Evolutionary conservation across 2,888 invertebrate species (phyloP).

Genomic region (Diarsia dahlii): DNA sequence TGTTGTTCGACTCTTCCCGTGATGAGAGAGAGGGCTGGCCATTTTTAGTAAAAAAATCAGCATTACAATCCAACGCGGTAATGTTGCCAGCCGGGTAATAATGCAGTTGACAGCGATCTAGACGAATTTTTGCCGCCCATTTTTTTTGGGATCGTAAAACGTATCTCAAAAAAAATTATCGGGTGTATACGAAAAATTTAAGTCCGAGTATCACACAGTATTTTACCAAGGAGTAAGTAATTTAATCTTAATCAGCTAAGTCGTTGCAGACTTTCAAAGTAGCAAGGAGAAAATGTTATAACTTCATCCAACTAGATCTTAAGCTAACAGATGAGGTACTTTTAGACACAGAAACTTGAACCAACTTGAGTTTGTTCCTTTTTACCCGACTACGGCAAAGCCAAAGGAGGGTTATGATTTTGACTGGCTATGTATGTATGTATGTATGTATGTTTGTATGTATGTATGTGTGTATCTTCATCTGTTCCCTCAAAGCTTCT

Average conservation of each 20-base stretch:
- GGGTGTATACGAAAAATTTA: neutral
- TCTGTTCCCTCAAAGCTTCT: too few relatives aligned
- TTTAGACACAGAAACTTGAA: slow-evolving; percentile 9
- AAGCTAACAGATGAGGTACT: slow-evolving; percentile 21
- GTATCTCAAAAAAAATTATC: too few relatives aligned
- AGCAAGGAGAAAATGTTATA: slow-evolving; percentile 15
- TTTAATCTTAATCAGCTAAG: neutral
- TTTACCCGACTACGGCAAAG: too few relatives aligned
- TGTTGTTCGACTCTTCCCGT: too few relatives aligned
- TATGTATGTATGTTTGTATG: too few relatives aligned
- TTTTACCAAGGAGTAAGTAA: neutral
- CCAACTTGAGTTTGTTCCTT: neutral
- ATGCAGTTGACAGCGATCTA: neutral
- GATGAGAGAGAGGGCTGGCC: neutral
- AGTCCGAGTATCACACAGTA: neutral
- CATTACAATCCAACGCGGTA: neutral
- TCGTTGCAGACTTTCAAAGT: slow-evolving; percentile 10
- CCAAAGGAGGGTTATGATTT: too few relatives aligned
- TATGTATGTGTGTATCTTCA: too few relatives aligned
- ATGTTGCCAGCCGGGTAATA: too few relatives aligned
- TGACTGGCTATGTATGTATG: too few relatives aligned
- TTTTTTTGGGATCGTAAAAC: too few relatives aligned
- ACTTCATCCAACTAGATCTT: slow-evolving; percentile 13
- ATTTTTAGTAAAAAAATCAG: neutral
- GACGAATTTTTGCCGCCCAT: too few relatives aligned